A percentile compares a stretch with the other conserved stretches of the same genome.
Conservation (phyloP, 2,888 invertebrate genomes). For the Chymomyza fuscimana region DNA sequence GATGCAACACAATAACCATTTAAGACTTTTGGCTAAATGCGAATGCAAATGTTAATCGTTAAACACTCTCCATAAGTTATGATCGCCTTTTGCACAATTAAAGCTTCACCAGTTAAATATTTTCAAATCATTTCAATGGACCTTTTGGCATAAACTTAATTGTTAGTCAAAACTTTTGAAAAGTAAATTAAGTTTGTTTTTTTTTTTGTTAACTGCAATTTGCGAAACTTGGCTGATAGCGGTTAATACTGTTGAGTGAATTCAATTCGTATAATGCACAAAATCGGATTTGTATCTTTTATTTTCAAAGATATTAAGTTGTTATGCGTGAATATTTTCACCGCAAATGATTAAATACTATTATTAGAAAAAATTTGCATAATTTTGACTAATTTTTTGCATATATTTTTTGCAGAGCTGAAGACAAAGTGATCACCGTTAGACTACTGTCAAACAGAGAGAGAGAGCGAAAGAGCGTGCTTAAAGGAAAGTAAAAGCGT, state of each 20-base stretch:
- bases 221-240: not conserved
- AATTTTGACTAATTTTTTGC: conserved; percentile 36
- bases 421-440: conserved; percentile 37
- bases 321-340: conserved; percentile 33
- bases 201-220: not conserved
- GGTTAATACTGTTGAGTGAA: not conserved
- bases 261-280: not conserved
- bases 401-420: conserved; percentile 39
- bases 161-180: not conserved
- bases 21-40: not conserved
- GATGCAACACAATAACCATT: not conserved
- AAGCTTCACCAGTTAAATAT: not conserved
- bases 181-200: not conserved
- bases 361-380: conserved; percentile 44
- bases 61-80: not conserved
- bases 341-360: conserved; percentile 42
- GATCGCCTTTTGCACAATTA: not conserved
- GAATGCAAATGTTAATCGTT: not conserved
- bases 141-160: not conserved
- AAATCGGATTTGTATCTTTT: not conserved
- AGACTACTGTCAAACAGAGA: not conserved
- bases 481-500: conserved; percentile 7
- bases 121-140: not conserved
- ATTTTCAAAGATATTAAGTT: not conserved
- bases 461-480: not conserved